Percentiles rank a stretch among this genome's conserved stretches.
These are phyloP conservation scores for Drosophila tani DNA, from an alignment of 1,140 invertebrate species.

Conservation along the genomic window DNA sequence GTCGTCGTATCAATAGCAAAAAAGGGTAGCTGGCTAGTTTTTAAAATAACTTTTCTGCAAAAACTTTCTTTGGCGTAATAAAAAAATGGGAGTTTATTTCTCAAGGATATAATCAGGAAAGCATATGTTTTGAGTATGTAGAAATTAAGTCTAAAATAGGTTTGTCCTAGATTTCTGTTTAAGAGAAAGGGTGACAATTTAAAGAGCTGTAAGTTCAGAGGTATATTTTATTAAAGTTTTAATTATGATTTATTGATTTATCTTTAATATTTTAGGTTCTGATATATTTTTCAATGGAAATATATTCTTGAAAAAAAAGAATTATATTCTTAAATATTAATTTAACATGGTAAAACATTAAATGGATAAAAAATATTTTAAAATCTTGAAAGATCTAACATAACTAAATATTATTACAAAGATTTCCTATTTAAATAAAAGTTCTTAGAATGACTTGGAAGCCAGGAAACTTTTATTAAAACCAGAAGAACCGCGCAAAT, in stretches of 20 bases:
- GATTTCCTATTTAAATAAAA: neutral
- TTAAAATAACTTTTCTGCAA: slow-evolving; percentile 5
- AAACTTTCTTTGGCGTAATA: neutral
- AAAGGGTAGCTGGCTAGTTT: neutral
- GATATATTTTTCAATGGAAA: neutral
- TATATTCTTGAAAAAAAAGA: neutral
- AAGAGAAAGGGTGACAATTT: too few relatives aligned
- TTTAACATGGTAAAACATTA: neutral
- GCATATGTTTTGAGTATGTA: neutral
- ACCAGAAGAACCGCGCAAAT: neutral
- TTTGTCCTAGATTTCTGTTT: neutral
- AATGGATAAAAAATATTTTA: too few relatives aligned
- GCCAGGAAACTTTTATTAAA: neutral
- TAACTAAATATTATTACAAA: too few relatives aligned
- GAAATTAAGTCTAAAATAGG: neutral
- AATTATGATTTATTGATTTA: neutral
- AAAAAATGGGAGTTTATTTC: neutral
- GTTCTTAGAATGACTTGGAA: too few relatives aligned
- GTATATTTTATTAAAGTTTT: neutral
- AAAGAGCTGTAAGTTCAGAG: neutral
- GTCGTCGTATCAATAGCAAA: slow-evolving; percentile 23
- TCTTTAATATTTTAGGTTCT: neutral
- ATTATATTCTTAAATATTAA: neutral
- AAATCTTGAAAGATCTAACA: too few relatives aligned
- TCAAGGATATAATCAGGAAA: neutral